Conservation (phyloP, 2,113 vertebrate genomes). For the Podarcis muralis region DNA sequence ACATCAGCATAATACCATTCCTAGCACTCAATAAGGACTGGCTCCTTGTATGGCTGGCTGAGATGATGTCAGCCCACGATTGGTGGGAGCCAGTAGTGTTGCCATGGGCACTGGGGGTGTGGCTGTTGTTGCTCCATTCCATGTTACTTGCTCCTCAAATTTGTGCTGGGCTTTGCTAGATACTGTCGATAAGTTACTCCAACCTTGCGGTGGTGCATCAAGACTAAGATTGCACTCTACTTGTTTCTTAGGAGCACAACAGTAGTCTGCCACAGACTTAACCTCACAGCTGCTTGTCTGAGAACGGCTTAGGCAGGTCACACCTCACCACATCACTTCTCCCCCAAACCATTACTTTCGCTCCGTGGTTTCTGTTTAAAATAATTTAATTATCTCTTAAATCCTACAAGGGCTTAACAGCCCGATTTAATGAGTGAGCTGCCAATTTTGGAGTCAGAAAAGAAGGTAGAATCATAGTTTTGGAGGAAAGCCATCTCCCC, state of each 20-base stretch:
- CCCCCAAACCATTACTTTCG: not conserved
- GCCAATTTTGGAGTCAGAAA: not conserved
- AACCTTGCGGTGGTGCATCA: not conserved
- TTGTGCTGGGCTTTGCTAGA: not conserved
- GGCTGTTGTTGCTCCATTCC: not conserved
- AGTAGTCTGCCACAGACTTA: not conserved
- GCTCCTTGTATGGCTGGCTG: not conserved
- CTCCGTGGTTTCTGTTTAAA: not conserved
- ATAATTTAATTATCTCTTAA: slow-evolving; percentile 17
- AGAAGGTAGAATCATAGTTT: not conserved
- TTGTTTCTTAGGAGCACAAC: not conserved
- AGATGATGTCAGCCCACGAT: not conserved
- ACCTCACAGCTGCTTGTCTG: not conserved
- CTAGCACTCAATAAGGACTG: not conserved
- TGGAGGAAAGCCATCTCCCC: not conserved
- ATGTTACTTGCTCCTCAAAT: not conserved
- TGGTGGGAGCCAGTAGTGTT: not conserved
- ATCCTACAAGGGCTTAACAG: not conserved
- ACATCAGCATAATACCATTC: no score
- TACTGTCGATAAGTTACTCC: not conserved
- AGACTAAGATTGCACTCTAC: no score
- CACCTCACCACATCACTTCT: not conserved
- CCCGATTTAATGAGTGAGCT: not conserved
- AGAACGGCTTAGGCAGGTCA: not conserved
- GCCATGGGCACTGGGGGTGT: not conserved